These are phyloP conservation scores for Oceanodroma tethys DNA, from an alignment of 2,113 vertebrate genomes.

Conservation along the genomic window DNA sequence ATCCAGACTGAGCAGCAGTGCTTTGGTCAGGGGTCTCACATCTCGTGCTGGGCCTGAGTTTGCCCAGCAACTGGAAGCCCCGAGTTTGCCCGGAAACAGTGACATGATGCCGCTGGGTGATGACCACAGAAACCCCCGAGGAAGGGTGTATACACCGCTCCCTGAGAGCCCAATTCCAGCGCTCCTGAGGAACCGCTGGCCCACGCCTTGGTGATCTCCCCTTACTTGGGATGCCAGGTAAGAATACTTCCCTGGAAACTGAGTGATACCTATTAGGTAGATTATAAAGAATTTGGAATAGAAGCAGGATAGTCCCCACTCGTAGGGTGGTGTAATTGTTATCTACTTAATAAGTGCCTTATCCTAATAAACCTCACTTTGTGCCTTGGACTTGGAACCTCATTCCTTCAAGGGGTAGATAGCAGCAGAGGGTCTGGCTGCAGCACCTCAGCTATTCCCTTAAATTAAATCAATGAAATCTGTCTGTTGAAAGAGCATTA, in stretches of 20 bases:
- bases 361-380: neutral
- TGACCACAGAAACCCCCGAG: neutral
- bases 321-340: neutral
- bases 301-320: neutral
- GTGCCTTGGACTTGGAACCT: neutral
- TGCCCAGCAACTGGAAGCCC: neutral
- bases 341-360: neutral
- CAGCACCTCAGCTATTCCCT: neutral
- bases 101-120: fast-evolving
- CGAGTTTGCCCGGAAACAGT: neutral
- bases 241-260: neutral
- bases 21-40: too few relatives aligned
- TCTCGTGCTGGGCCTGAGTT: neutral
- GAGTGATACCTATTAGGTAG: neutral
- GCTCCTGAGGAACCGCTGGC: neutral
- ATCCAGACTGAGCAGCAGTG: neutral
- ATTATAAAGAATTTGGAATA: neutral
- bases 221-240: neutral
- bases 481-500: neutral
- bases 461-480: neutral
- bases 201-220: neutral
- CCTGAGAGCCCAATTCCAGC: neutral
- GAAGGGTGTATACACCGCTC: too few relatives aligned
- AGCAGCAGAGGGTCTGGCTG: neutral
- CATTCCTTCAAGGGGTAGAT: neutral